phyloP scores from a whole-genome alignment of 2,113 vertebrate species.

The Dipodomys merriami region DNA sequence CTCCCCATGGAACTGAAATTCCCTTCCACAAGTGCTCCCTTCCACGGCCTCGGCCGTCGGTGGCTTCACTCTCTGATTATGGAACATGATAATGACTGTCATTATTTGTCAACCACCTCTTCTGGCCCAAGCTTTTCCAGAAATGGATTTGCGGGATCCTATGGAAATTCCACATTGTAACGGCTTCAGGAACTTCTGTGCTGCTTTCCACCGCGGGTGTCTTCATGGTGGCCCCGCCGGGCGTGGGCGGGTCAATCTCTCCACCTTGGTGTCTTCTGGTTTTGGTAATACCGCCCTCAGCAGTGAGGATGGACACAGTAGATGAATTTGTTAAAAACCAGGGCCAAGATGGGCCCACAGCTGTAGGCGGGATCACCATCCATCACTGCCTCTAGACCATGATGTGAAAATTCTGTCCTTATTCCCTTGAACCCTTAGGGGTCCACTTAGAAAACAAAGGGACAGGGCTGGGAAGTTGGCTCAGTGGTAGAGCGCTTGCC shows the following conservation, averaged over 20 bases:
- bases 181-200: no score
- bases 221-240: no score
- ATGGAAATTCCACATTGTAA: neutral
- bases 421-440: neutral
- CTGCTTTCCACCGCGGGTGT: fast-evolving
- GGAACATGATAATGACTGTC: fast-evolving
- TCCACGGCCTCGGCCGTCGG: fast-evolving
- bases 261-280: neutral
- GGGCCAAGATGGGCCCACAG: no score
- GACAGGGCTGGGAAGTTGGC: no score
- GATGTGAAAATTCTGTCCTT: neutral
- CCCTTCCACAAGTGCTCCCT: fast-evolving
- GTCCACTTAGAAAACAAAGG: neutral
- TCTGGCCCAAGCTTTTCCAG: neutral
- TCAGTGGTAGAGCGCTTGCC: no score
- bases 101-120: neutral
- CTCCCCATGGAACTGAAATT: fast-evolving
- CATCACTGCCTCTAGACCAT: fast-evolving
- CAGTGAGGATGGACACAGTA: no score
- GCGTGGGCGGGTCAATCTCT: neutral
- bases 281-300: fast-evolving
- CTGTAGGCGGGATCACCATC: neutral
- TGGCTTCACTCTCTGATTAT: fast-evolving
- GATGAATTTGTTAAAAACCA: neutral
- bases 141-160: neutral